These are phyloP conservation scores for Mesoclemmys tuberculata DNA, from an alignment of 2,113 vertebrate genomes.

Conservation along the genomic window DNA sequence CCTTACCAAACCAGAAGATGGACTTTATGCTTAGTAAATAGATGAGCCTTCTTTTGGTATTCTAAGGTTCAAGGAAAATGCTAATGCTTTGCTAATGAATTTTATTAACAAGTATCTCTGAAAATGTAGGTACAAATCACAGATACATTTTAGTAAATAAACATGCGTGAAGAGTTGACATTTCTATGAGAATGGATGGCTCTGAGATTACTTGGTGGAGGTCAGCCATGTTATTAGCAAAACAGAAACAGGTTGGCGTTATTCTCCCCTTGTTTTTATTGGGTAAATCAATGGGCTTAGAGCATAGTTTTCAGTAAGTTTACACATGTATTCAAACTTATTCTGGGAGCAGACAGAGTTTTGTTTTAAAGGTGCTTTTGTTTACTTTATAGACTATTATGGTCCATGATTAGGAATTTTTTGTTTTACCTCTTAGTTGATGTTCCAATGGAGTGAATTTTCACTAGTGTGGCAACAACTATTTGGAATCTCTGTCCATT, in stretches of 20 bases:
- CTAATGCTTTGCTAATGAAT: neutral
- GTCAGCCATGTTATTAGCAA: neutral
- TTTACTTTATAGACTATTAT: rapidly evolving
- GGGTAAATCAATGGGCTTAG: neutral
- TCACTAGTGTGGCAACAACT: neutral
- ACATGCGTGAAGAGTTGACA: neutral
- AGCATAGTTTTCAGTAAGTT: neutral
- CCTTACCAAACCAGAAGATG: neutral
- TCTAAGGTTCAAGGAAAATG: neutral
- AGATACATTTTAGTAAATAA: slow-evolving; percentile 24
- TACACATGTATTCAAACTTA: neutral
- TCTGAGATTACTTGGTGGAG: neutral
- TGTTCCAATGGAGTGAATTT: neutral
- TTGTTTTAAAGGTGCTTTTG: neutral
- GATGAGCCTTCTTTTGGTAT: neutral
- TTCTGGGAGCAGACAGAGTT: neutral
- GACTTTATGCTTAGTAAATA: neutral
- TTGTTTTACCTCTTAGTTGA: neutral
- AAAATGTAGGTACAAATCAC: slow-evolving; percentile 23
- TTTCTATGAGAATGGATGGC: neutral
- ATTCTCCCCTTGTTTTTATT: neutral
- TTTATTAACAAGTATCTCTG: neutral
- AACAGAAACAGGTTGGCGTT: neutral
- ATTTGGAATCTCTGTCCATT: neutral
- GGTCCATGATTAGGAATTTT: rapidly evolving